A percentile compares a stretch with the other conserved stretches of the same genome.
Evolutionary conservation across 2,888 invertebrate genomes (phyloP).

Genomic region (Erebia ligea): DNA sequence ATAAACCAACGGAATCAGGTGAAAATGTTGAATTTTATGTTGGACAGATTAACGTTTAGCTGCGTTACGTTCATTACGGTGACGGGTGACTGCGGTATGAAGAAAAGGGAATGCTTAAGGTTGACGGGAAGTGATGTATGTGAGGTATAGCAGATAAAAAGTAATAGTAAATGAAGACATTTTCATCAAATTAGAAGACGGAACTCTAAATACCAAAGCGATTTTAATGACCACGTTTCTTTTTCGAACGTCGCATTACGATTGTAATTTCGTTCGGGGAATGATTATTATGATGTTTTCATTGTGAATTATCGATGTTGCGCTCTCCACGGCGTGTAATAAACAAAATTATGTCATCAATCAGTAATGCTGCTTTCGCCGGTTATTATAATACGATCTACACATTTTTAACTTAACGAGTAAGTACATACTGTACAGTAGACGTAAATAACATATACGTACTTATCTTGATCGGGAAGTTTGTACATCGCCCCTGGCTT

Average conservation of each 20-base stretch:
- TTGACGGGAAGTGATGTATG: not conserved
- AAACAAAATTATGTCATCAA: conserved; percentile 38
- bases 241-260: conserved; percentile 36
- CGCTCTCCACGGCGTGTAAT: conserved; percentile 29
- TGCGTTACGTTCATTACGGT: too few species aligned
- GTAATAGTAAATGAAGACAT: not conserved
- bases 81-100: too few species aligned
- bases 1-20: too few species aligned
- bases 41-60: too few species aligned
- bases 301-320: conserved; percentile 52
- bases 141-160: not conserved
- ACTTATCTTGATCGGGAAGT: conserved; percentile 51
- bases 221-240: conserved; percentile 34
- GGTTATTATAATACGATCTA: conserved; percentile 29
- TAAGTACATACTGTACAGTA: too few species aligned
- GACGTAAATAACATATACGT: conserved; percentile 5
- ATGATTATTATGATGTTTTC: conserved; percentile 54
- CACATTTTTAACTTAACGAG: conserved; percentile 16
- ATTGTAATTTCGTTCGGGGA: conserved; percentile 48
- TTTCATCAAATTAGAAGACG: conserved; percentile 3
- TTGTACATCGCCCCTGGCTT: conserved; percentile 50
- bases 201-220: conserved; percentile 33
- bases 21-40: too few species aligned
- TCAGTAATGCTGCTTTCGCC: conserved; percentile 31
- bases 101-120: not conserved